Conservation (phyloP, 2,888 invertebrate genomes). For the Sepiola atlantica region DNA sequence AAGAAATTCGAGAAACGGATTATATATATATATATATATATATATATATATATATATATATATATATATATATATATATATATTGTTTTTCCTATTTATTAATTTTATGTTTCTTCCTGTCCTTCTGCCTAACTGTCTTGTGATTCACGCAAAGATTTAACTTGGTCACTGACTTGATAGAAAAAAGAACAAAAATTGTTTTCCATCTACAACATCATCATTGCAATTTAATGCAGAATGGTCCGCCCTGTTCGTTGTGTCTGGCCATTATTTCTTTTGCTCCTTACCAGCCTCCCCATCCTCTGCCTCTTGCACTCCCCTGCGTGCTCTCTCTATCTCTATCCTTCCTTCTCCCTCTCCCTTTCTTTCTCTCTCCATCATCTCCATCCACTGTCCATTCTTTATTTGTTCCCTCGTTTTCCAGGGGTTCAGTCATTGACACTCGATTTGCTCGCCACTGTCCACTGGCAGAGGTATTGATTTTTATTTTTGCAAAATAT, state of each 20-base stretch:
- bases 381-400: too few species aligned
- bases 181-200: background rate
- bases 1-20: too few species aligned
- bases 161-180: background rate
- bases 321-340: too few species aligned
- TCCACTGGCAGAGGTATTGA: background rate
- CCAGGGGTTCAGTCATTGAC: slow-evolving; percentile 23
- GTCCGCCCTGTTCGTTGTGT: background rate
- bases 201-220: background rate
- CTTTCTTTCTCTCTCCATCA: too few species aligned
- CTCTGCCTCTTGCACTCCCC: background rate
- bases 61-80: background rate
- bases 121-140: background rate
- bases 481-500: slow-evolving; percentile 32
- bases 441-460: slow-evolving; percentile 22
- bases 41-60: background rate
- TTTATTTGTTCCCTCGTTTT: slow-evolving; percentile 4
- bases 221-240: background rate
- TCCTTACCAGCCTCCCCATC: background rate
- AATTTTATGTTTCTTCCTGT: background rate
- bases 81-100: background rate
- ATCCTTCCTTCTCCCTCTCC: too few species aligned
- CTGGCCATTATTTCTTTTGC: background rate
- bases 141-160: background rate
- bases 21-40: too few species aligned